Evolutionary conservation across 2,797 vertebrate species (phyloP), one percentile per base, ranked within the genome.

Genomic region (Enteromius fasciolatus): DNA sequence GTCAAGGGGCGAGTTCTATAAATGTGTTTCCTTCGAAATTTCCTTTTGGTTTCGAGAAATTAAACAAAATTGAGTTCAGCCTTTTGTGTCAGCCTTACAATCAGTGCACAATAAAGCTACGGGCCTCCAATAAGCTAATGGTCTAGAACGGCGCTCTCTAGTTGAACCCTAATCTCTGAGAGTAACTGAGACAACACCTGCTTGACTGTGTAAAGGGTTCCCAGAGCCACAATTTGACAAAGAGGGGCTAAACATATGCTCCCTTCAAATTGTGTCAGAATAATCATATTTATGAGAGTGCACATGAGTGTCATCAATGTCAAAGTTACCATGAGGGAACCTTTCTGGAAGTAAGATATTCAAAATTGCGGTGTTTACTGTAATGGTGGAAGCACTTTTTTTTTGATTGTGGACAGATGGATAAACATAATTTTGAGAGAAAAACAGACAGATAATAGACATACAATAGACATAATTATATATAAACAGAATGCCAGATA

Each of bases 111-210:
- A 69, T 46, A 52, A 81, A 78, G 50, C 28, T 79, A 31, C 20
- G 10, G 52, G 46, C 61, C 57, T 87, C 64, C 83, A 89, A 85
- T 89, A 87, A 88, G 82, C 80, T 86, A 89, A 87, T 89, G 80
- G 85, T 44, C 36, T 76, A 57, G 50, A 78, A 81, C 73, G 17
- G 73, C 15, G 18, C 63, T 54, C 83, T 82, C 72, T 75, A 36
- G 20, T 72, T 85, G 61, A 67, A 73, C 28, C 75, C 73, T 82
- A 86, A 84, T 90, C 82, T 70, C 63, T 52, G 76, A 85, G 73
- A 88, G 81, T 77, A 79, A 81, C 81, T 67, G 68, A 67, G 77
- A 82, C 80, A 78, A 76, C 75, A 84, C 66, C 80, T 46, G 57
- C 66, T 57, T 44, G 57, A 83, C 72, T 59, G 81, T 63, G 23